phyloP scores from a whole-genome alignment of 2,797 vertebrate species.

The Lepidocolaptes lacrymiger region DNA sequence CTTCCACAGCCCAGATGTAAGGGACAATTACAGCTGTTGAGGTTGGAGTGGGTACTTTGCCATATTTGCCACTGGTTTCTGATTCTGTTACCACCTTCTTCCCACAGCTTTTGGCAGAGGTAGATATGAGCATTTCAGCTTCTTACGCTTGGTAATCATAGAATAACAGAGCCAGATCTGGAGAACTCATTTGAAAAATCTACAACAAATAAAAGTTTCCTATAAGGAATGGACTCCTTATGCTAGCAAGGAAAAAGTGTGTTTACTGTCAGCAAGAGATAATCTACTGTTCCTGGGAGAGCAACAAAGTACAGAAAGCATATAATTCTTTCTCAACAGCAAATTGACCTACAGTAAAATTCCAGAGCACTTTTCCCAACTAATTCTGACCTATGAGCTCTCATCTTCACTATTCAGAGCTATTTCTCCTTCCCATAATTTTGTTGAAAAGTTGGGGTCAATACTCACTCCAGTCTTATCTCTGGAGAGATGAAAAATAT shows the following conservation, averaged over 20 bases:
- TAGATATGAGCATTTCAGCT: background rate
- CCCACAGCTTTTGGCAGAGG: background rate
- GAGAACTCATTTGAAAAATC: background rate
- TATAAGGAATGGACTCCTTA: background rate
- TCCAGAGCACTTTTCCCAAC: background rate
- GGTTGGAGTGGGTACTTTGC: rapidly evolving
- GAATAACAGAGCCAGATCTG: background rate
- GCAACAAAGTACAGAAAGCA: background rate
- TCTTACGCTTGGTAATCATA: background rate
- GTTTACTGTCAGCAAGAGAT: background rate
- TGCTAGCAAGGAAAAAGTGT: background rate
- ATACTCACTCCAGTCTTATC: background rate
- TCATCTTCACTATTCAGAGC: background rate
- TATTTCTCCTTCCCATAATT: background rate
- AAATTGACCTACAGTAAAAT: background rate
- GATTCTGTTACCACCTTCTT: background rate
- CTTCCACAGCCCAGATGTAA: background rate
- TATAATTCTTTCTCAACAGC: background rate
- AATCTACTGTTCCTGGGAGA: background rate
- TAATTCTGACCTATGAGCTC: background rate
- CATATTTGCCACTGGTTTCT: background rate
- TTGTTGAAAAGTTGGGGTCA: background rate
- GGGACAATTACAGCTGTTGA: background rate
- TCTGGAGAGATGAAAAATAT: background rate
- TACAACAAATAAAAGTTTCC: background rate